A percentile compares a stretch with the other conserved stretches of the same genome.
These are phyloP conservation scores for Harpalus rufipes DNA, from an alignment of 2,888 invertebrate species.

Conservation along the genomic window DNA sequence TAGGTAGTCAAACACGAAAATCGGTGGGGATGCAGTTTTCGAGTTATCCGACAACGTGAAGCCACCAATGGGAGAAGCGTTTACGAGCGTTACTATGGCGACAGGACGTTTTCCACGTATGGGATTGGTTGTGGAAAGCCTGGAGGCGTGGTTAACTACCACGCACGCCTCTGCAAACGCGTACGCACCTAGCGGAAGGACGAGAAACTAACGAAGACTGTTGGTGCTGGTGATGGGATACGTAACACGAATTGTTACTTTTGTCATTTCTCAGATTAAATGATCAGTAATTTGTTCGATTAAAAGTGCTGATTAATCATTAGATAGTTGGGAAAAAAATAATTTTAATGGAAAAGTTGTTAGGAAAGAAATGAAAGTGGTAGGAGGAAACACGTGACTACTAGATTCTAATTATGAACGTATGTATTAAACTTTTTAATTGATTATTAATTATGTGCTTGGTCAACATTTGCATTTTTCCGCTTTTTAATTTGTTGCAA, in stretches of 20 bases:
- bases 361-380: constrained; percentile 17
- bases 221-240: constrained; percentile 38
- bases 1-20: constrained; percentile 76
- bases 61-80: constrained; percentile 43
- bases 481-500: not conserved
- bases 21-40: constrained; percentile 35
- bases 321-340: not conserved
- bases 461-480: not conserved
- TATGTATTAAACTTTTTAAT: constrained; percentile 40
- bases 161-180: constrained; percentile 49
- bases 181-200: constrained; percentile 51
- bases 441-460: constrained; percentile 35
- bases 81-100: constrained; percentile 72
- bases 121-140: constrained; percentile 71
- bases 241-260: constrained; percentile 44
- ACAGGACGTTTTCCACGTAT: constrained; percentile 68
- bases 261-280: constrained; percentile 48
- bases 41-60: constrained; percentile 17
- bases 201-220: constrained; percentile 53
- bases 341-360: not conserved
- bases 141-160: not conserved
- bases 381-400: constrained; percentile 9
- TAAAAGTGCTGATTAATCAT: constrained; percentile 44
- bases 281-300: constrained; percentile 34
- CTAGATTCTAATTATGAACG: constrained; percentile 30